A percentile compares a stretch with the other conserved stretches of the same genome.
These are phyloP conservation scores for Apogon talboti DNA, from an alignment of 2,797 vertebrate species.

Conservation along the genomic window DNA sequence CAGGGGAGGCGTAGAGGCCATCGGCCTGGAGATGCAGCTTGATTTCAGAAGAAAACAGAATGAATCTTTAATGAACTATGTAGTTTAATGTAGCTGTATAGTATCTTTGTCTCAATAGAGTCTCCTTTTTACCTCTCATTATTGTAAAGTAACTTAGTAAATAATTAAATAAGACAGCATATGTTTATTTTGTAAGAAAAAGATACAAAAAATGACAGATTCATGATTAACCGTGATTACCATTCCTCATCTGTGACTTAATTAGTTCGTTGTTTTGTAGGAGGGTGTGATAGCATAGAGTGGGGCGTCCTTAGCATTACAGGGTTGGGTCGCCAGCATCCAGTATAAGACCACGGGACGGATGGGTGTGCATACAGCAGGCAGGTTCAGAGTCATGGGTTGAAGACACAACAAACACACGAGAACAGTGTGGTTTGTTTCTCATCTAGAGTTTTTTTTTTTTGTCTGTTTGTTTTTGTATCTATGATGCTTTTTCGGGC, in stretches of 20 bases:
- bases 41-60: conserved; percentile 47
- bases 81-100: conserved; percentile 74
- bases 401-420: conserved; percentile 17
- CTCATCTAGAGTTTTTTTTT: conserved; percentile 14
- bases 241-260: conserved; percentile 70
- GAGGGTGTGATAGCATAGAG: conserved; percentile 28
- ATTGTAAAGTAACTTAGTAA: conserved; percentile 80
- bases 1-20: conserved; percentile 40
- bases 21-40: conserved; percentile 58
- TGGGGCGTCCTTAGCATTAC: conserved; percentile 31
- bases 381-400: no score
- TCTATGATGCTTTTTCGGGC: conserved; percentile 19
- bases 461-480: not conserved
- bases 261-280: conserved; percentile 54
- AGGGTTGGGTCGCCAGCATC: conserved; percentile 15
- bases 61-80: conserved; percentile 46
- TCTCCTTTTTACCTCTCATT: conserved; percentile 75
- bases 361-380: conserved; percentile 11
- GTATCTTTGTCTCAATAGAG: conserved; percentile 63
- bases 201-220: conserved; percentile 51
- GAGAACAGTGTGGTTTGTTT: conserved; percentile 11
- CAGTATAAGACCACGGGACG: no score
- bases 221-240: conserved; percentile 72
- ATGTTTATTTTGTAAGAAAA: conserved; percentile 82
- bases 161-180: conserved; percentile 69